A percentile compares a stretch with the other conserved stretches of the same genome.
Evolutionary conservation across 2,888 invertebrate species (phyloP).

Genomic region (Orgyia antiqua): DNA sequence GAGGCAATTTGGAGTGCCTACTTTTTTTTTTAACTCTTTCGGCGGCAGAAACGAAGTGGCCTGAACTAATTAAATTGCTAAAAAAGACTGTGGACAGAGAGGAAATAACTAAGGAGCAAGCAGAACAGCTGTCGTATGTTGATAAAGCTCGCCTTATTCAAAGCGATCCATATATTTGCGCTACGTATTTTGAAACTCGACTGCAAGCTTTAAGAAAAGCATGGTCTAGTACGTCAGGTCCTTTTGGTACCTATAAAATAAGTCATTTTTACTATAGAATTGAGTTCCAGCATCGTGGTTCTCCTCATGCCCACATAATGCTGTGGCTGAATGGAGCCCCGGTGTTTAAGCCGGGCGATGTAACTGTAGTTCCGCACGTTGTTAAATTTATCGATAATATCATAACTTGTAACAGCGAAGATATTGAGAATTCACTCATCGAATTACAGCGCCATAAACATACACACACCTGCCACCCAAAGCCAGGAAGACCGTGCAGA

Average conservation of each 20-base stretch:
- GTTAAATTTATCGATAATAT: conserved; percentile 34
- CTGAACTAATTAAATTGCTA: conserved; percentile 32
- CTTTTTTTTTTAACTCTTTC: not conserved
- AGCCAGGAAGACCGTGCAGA: conserved; percentile 30
- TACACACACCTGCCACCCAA: conserved; percentile 25
- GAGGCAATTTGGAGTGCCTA: not conserved
- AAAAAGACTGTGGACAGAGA: conserved; percentile 35
- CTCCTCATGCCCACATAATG: conserved; percentile 46
- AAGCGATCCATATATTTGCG: conserved; percentile 33
- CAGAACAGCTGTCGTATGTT: conserved; percentile 13
- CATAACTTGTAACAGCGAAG: conserved; percentile 28
- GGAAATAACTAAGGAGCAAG: conserved; percentile 8
- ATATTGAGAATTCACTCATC: conserved; percentile 28
- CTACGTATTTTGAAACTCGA: conserved; percentile 38
- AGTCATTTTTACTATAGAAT: conserved; percentile 38
- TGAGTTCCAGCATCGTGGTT: conserved; percentile 48
- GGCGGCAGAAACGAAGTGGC: conserved; percentile 29
- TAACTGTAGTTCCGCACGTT: conserved; percentile 34
- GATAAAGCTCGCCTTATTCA: conserved; percentile 16
- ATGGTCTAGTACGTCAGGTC: conserved; percentile 22
- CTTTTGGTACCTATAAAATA: conserved; percentile 29
- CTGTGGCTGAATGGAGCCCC: conserved; percentile 45
- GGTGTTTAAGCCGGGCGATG: conserved; percentile 27
- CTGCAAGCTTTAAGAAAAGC: conserved; percentile 25
- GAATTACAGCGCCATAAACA: conserved; percentile 33